Evolutionary conservation across 2,888 invertebrate species (phyloP), one percentile per base, ranked within the genome.

Genomic region (Callimorpha dominula): DNA sequence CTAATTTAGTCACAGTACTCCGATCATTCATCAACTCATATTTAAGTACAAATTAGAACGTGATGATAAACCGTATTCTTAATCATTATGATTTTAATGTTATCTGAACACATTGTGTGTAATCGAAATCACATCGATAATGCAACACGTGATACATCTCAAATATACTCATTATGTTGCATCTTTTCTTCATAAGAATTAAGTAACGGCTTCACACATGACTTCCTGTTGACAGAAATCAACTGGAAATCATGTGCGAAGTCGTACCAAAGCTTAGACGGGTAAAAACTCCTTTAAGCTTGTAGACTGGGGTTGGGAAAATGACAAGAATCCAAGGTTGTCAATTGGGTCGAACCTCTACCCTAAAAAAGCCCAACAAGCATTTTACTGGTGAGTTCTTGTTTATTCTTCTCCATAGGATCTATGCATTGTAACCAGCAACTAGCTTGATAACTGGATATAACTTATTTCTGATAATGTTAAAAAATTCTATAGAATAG

Each of bases 41-140:
- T 75, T 80, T 83, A 83, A 79, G 74, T 78, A 76, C 57, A 62
- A 74, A 71, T 15, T 14, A 0, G 65, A 17, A 83, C 83, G 83
- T 83, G 83, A 81, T 70, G 77, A 83, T 84, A 75, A 67, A n/a
- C 17, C 20, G 1, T 49, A 52, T 62, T 63, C 12, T 49, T 68
- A 71, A 74, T 73, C 73, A 68, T 57, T 52, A 14, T 63, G 43
- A 50, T 52, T 57, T n/a, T 20, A 57, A 60, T 54, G 63, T 42
- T 73, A 69, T 69, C 72, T 68, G n/a, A 57, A 70, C 43, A 31
- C 49, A 64, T 42, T 70, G 64, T 43, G 42, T 65, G 50, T 15
- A 65, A 70, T 71, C 65, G 49, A 54, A 46, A n/a, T 62, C 66
- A 60, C 31, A 49, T 49, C 17, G 60, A 60, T 15, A 60, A 40